phyloP scores from a whole-genome alignment of 53 echinoderm and acorn worm genomes.

The Holothuria scabra region DNA sequence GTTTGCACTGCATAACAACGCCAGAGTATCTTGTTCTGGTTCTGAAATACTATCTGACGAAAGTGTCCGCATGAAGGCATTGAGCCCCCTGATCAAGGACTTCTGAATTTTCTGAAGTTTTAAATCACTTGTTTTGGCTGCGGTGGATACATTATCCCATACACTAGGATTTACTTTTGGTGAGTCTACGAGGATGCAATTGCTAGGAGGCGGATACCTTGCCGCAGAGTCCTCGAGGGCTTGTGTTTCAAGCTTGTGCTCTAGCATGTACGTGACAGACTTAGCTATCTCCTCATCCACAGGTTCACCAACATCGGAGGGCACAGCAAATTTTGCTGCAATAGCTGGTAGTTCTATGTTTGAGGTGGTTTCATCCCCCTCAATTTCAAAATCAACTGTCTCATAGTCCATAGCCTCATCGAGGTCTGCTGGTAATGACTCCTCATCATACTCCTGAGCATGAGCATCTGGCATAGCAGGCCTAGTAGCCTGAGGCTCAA shows the following conservation, averaged over 20 bases:
- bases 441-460: too few relatives aligned
- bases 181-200: constrained; percentile 9
- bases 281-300: constrained; percentile 21
- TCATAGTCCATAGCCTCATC: too few relatives aligned
- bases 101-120: too few relatives aligned
- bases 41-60: too few relatives aligned
- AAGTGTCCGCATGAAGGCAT: too few relatives aligned
- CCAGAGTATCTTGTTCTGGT: constrained; percentile 37
- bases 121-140: constrained; percentile 8
- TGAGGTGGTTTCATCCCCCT: not conserved
- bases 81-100: too few relatives aligned
- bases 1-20: constrained; percentile 36
- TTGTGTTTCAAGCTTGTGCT: constrained; percentile 13
- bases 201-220: constrained; percentile 33
- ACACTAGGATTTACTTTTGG: constrained; percentile 28
- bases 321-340: constrained; percentile 35
- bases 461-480: too few relatives aligned
- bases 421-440: too few relatives aligned
- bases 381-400: too few relatives aligned
- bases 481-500: too few relatives aligned
- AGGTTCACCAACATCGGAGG: constrained; percentile 16
- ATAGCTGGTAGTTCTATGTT: not conserved
- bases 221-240: constrained; percentile 12
- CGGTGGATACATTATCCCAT: constrained; percentile 22
- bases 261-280: constrained; percentile 2